phyloP scores from a whole-genome alignment of 2,888 invertebrate genomes.

The Andrena marginata region DNA sequence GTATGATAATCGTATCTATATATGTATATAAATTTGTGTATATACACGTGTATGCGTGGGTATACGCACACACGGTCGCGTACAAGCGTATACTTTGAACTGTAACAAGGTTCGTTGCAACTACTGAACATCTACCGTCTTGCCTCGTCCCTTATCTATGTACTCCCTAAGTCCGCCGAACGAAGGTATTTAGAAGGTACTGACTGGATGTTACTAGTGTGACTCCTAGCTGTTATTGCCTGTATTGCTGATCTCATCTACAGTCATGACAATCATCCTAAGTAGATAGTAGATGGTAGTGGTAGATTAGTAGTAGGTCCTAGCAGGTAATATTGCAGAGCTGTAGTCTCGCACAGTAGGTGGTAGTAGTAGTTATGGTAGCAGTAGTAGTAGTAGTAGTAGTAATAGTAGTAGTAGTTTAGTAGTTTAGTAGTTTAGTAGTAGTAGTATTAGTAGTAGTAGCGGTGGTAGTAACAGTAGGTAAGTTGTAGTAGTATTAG shows the following conservation, averaged over 20 bases:
- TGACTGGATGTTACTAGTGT: constrained; percentile 84
- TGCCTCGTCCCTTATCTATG: constrained; percentile 80
- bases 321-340: constrained; percentile 83
- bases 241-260: constrained; percentile 83
- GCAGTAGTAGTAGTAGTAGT: constrained; percentile 55
- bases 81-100: neutral
- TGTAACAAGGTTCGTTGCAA: constrained; percentile 14
- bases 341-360: constrained; percentile 73
- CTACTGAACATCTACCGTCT: constrained; percentile 58
- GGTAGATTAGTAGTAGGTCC: constrained; percentile 79
- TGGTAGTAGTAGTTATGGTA: constrained; percentile 67
- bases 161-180: constrained; percentile 85
- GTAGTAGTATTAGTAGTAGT: constrained; percentile 60
- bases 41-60: neutral
- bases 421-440: constrained; percentile 50
- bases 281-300: constrained; percentile 80
- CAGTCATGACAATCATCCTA: constrained; percentile 85
- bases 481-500: constrained; percentile 60
- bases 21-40: too few species aligned
- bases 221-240: constrained; percentile 83
- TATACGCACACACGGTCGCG: constrained; percentile 7
- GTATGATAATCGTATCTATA: too few species aligned
- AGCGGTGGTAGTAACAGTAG: constrained; percentile 61
- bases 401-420: constrained; percentile 64
- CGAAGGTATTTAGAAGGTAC: constrained; percentile 82